phyloP scores from a whole-genome alignment of 2,113 vertebrate genomes.

The Lamprotornis superbus region DNA sequence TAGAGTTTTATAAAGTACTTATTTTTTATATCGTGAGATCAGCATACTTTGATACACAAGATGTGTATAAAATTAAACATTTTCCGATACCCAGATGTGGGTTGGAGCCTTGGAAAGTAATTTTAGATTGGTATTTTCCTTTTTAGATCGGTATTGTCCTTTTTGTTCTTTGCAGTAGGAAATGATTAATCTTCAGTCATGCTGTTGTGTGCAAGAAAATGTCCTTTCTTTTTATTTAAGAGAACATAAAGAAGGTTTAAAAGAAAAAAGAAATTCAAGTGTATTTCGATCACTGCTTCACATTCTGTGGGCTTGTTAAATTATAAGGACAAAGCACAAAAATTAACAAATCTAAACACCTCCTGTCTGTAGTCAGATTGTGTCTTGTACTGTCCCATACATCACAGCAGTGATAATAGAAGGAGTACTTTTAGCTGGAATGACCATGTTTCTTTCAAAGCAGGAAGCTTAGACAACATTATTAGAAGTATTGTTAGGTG shows the following conservation, averaged over 20 bases:
- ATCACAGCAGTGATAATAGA: not conserved
- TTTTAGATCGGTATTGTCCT: not conserved
- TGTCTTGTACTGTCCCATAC: not conserved
- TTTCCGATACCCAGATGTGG: not conserved
- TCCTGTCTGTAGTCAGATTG: not conserved
- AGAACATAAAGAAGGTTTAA: not conserved
- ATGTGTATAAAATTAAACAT: not conserved
- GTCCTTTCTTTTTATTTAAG: not conserved
- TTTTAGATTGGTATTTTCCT: not conserved
- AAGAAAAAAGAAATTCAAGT: not conserved
- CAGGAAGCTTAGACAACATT: conserved; percentile 30
- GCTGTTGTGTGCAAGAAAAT: not conserved
- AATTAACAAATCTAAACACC: not conserved
- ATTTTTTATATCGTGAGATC: not conserved
- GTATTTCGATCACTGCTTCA: not conserved
- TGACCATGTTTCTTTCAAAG: conserved; percentile 31
- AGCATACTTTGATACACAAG: not conserved
- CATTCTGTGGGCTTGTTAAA: conserved; percentile 36
- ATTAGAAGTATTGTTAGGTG: conserved; percentile 66
- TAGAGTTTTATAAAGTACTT: not conserved
- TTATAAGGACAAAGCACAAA: conserved; percentile 6
- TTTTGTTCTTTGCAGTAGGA: not conserved
- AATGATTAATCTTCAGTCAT: not conserved
- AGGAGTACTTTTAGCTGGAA: conserved; percentile 15
- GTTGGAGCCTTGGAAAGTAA: not conserved